Evolutionary conservation across 2,797 vertebrate genomes (phyloP), one percentile per base, ranked within the genome.

Genomic region (Picus viridis): DNA sequence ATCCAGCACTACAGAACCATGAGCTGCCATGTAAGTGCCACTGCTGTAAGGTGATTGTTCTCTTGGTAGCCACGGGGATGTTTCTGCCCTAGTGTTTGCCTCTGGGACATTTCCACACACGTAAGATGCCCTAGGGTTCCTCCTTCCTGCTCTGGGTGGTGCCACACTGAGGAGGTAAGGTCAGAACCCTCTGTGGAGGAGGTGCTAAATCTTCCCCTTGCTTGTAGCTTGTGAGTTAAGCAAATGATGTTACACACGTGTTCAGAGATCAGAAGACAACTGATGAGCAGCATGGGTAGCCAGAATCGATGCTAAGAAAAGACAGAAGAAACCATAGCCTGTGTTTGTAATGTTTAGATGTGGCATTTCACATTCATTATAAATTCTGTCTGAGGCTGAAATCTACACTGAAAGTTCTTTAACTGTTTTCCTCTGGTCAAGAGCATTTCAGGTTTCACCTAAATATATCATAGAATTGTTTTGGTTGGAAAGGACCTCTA

Each of bases 121-220:
- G 2, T 16, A 29, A 39, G 45, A 54, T 12, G 45, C 45, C 29
- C 47, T n/a, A 24, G 1, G 2, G 36, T 10, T 71, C 72, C 69
- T 26, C 43, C 7, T 7, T 7, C 34, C 23, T 18, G 23, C 69
- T 68, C 56, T 45, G 16, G 16, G 51, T 23, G 3, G 16, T 20
- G 34, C 49, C 41, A 23, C 3, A 3, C 34, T 23, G 41, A 17
- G 41, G 5, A 3, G 0, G 5, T 4, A 5, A 4, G 10, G 18
- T 20, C 51, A 69, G 36, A 81, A 58, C 2, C 0, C 43, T 24
- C 18, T 12, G 5, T 0, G 1, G 34, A 54, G 12, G 54, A 34
- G 6, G 2, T 11, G 16, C 13, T 13, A 83, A 70, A 58, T 15
- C 65, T 58, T 53, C 51, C 51, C 26, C 24, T 27, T 27, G 51